phyloP scores from a whole-genome alignment of 2,113 vertebrate genomes.

The Cairina moschata region DNA sequence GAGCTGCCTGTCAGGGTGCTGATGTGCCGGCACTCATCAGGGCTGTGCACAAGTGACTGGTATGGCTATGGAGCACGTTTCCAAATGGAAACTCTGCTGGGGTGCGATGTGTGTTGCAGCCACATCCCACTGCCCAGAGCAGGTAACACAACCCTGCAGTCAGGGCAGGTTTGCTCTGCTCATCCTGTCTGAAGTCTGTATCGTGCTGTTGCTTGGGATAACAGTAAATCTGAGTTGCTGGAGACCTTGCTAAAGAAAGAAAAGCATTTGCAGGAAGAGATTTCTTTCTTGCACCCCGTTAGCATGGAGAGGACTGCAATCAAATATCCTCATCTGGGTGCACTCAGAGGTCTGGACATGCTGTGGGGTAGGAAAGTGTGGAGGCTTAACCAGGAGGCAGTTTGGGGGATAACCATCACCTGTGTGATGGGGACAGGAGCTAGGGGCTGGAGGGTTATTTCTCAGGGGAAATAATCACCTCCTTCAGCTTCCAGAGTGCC shows the following conservation, averaged over 20 bases:
- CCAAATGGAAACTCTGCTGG: neutral
- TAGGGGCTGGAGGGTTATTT: neutral
- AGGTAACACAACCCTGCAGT: neutral
- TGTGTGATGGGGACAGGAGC: fast-evolving
- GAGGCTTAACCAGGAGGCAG: fast-evolving
- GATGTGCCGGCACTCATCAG: neutral
- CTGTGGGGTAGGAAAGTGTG: fast-evolving
- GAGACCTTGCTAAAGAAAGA: fast-evolving
- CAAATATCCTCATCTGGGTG: neutral
- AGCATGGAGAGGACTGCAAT: fast-evolving
- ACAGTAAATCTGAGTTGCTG: fast-evolving
- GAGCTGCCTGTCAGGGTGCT: neutral
- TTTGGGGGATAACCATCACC: neutral
- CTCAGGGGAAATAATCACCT: neutral
- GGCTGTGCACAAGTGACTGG: neutral
- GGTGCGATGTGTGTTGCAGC: neutral
- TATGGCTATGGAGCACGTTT: neutral
- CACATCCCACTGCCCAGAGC: neutral
- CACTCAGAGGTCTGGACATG: neutral
- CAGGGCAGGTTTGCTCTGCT: neutral
- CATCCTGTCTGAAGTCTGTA: neutral
- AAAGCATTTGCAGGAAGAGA: neutral
- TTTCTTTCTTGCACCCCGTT: fast-evolving
- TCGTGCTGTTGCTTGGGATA: neutral
- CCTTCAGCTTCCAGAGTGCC: neutral